Base-by-base conservation (phyloP, 2,797 vertebrate genomes). In the Enteromius treurensis region DNA sequence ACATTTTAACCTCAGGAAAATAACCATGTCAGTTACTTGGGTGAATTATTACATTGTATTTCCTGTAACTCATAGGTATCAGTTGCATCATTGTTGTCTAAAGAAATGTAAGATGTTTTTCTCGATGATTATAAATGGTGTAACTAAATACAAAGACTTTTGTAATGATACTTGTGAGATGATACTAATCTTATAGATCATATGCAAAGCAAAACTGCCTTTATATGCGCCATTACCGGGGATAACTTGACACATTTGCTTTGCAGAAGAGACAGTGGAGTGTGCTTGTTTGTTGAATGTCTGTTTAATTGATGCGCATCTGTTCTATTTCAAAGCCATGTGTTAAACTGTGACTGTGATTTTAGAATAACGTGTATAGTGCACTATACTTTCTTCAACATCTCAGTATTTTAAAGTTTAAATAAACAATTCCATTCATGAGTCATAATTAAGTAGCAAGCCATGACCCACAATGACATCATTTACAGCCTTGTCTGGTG, bases 21-120 rank as follows among this genome's bases (percentile, higher is more conserved):
- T 2, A 23, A 23, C 23, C 11, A 71, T 62, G 37, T 45, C 26
- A 53, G 79, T 34, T 73, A 47, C n/a, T 47, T 47, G 19, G 32
- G 69, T 64, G 0, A 13, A 62, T 17, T 4, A 49, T 60, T 34
- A 17, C 13, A 29, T 58, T 6, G 53, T 11, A 47, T 49, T 70
- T 71, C 53, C 23, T 60, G 51, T 80, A 37, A 60, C 79, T 53
- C 77, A 79, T 11, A 13, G 29, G 34, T 80, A 10, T 70, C 58
- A 42, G 76, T 47, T 58, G 78, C 37, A 23, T 70, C 65, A 45
- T 13, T 80, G 40, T 70, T 70, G n/a, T 80, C 32, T 62, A 23
- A 60, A 14, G 19, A 23, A 81, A 62, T 47, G 11, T 10, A 26
- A 42, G 40, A 77, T 40, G 60, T 62, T 62, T 62, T 29, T 60